Percentiles rank a stretch among this genome's conserved stretches.
These are phyloP conservation scores for Tetrax tetrax DNA, from an alignment of 2,113 vertebrate genomes.

Conservation along the genomic window DNA sequence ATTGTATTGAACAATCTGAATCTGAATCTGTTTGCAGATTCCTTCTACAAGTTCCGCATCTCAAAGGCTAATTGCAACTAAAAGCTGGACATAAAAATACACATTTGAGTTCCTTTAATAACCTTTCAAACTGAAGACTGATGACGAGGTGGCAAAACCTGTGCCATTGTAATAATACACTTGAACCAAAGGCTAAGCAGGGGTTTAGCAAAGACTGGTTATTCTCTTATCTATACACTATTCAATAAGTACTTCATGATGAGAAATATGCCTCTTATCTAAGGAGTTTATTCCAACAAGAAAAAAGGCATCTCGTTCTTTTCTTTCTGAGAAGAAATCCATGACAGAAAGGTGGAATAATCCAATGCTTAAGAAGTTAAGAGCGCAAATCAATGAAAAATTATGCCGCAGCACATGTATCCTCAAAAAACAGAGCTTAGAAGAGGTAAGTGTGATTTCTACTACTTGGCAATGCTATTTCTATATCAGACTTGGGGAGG, in stretches of 20 bases:
- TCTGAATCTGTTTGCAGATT: not conserved
- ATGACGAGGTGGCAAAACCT: not conserved
- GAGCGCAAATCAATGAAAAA: not conserved
- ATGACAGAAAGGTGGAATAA: not conserved
- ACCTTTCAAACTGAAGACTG: not conserved
- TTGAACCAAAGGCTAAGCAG: not conserved
- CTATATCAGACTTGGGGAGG: not conserved
- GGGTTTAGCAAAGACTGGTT: not conserved
- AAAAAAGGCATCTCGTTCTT: not conserved
- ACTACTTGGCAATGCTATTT: not conserved
- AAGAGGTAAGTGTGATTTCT: not conserved
- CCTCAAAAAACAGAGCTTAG: not conserved
- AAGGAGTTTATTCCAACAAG: not conserved
- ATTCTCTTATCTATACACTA: not conserved
- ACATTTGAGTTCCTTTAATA: not conserved
- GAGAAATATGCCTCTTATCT: not conserved
- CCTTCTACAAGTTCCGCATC: not conserved
- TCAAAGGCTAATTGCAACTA: not conserved
- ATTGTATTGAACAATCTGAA: not conserved
- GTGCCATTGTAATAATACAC: not conserved
- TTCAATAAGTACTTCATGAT: not conserved
- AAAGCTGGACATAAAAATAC: conserved; percentile 10
- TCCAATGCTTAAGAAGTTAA: not conserved
- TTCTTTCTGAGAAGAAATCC: not conserved
- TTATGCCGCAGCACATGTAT: not conserved